Evolutionary conservation across 30 jellyfish, hydroid and myxozoan species (phyloP), one percentile per base, ranked within the genome.

Genomic region (Cassiopea xamachana): DNA sequence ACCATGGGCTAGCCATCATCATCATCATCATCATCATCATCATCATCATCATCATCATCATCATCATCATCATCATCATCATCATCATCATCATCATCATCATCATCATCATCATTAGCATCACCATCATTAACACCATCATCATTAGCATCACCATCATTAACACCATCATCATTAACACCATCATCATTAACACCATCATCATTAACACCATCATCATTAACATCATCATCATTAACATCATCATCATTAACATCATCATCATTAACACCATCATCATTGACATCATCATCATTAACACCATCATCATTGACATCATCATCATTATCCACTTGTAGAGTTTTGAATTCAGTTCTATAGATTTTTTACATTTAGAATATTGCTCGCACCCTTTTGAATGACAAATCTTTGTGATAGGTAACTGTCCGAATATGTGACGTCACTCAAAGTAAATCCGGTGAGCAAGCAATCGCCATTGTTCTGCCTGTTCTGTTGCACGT

Each of bases 401-500:
- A n/a, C n/a, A n/a, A n/a, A 1, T 44, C 44, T 43, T 68, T 59
- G 44, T 77, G 62, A 1, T 46, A 94, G 98, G 85, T 95, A 44
- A 91, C 99, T 15, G 70, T 83, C 17, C 95, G 98, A 13, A 46
- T 95, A 2, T 95, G 99, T 83, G 97, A 95, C 48, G 91, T 91
- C 2, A 69, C 96, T 48, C 94, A 86, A 64, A 86, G 98, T 49
- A 85, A 86, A 67, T 47, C 83, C 15, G 95, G 99, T 1, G 97
- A 91, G 73, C 77, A 87, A 64, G 98, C 99, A 1, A 80, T 95
- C 58, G 86, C 86, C 47, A 51, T 79, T 47, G 96, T 86, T 15
- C 83, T 95, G n/a, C 98, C 98, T 1, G 97, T 91, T 48, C 93
- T 95, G 19, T 73, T 95, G 81, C 85, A 95, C 74, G 72, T 61